Conservation (phyloP, 2,113 vertebrate species). For the Chinchilla lanigera region DNA sequence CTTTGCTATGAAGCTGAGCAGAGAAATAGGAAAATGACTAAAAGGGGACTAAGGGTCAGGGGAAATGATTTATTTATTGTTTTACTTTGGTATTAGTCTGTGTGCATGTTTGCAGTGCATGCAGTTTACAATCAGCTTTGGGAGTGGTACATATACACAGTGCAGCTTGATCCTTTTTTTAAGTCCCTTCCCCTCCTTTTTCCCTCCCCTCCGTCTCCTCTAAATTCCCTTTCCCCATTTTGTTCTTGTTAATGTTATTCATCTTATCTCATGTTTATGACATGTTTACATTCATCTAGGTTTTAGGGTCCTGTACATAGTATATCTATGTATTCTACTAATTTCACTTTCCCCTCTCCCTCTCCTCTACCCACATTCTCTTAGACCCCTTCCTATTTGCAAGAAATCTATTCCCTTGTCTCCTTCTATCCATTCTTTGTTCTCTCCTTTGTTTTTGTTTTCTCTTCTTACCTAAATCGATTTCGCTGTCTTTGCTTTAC, state of each 20-base stretch:
- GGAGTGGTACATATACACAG: not conserved
- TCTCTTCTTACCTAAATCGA: not conserved
- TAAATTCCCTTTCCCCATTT: not conserved
- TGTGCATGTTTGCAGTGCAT: not conserved
- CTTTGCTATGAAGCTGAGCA: not conserved
- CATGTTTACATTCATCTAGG: not conserved
- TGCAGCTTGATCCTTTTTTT: not conserved
- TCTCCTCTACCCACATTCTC: not conserved
- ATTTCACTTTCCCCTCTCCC: not conserved
- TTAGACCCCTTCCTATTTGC: not conserved
- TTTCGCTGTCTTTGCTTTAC: not conserved
- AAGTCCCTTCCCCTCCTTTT: not conserved
- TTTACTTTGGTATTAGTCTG: not conserved
- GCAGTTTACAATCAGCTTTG: not conserved
- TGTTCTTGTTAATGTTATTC: not conserved
- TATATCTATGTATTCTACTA: not conserved
- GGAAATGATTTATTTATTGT: not conserved
- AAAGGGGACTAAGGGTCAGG: not conserved
- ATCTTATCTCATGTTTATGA: not conserved
- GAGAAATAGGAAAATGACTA: not conserved
- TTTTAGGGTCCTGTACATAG: not conserved
- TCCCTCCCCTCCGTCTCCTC: not conserved
- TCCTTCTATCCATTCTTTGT: not conserved
- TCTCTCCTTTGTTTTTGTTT: not conserved
- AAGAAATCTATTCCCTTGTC: not conserved